These are phyloP conservation scores for Lasioglossum figueresi DNA, from an alignment of 2,888 invertebrate species.

Conservation along the genomic window DNA sequence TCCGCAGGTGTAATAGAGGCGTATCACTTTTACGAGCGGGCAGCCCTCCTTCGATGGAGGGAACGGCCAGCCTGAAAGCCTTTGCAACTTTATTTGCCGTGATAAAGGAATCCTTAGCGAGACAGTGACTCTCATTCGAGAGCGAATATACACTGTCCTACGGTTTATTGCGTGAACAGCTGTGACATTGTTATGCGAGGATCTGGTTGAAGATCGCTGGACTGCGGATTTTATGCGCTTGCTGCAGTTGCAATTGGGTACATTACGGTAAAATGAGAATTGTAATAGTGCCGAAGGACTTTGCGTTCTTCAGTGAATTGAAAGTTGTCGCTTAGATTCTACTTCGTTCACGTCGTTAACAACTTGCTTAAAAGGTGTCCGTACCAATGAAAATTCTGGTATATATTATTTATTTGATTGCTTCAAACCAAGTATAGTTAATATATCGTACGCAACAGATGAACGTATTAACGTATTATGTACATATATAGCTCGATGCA, in stretches of 20 bases:
- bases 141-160: neutral
- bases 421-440: too few relatives aligned
- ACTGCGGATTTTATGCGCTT: neutral
- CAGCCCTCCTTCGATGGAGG: conserved; percentile 16
- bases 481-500: too few relatives aligned
- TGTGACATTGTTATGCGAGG: neutral
- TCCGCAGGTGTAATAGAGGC: conserved; percentile 30
- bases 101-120: conserved; percentile 41
- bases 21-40: conserved; percentile 40
- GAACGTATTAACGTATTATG: too few relatives aligned
- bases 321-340: neutral
- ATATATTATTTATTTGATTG: too few relatives aligned
- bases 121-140: conserved; percentile 47
- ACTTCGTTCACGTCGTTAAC: neutral
- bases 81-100: conserved; percentile 55
- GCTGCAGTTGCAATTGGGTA: neutral
- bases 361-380: neutral
- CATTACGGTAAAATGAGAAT: neutral
- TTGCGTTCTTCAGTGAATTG: neutral
- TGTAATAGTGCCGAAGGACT: neutral
- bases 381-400: neutral
- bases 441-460: too few relatives aligned
- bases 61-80: conserved; percentile 22
- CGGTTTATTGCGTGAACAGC: too few relatives aligned
- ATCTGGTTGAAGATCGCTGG: neutral